Percentiles rank a stretch among this genome's conserved stretches.
phyloP scores from a whole-genome alignment of 2,888 invertebrate species.

The Dasysyrphus tricinctus region DNA sequence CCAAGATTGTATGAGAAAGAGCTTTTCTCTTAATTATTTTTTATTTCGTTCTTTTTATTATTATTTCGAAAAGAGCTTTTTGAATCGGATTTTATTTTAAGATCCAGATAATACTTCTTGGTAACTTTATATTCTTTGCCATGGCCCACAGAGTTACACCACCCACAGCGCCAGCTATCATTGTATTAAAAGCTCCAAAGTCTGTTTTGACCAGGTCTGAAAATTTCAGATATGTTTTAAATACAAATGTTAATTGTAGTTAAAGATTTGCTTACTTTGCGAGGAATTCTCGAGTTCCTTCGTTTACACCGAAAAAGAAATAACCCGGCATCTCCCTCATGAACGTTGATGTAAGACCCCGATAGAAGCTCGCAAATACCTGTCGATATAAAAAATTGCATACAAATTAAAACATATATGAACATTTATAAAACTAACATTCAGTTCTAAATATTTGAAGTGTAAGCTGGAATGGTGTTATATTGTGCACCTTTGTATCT shows the following conservation, averaged over 20 bases:
- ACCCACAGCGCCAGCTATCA: constrained; percentile 96
- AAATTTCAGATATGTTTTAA: constrained; percentile 55
- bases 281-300: constrained; percentile 86
- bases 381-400: constrained; percentile 59
- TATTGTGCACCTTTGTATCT: constrained; percentile 63
- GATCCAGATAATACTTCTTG: too few species aligned
- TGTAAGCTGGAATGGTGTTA: constrained; percentile 79
- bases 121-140: too few species aligned
- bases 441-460: constrained; percentile 79
- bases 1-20: too few species aligned
- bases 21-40: too few species aligned
- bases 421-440: constrained; percentile 74
- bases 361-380: constrained; percentile 93
- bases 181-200: constrained; percentile 91
- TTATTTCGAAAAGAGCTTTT: too few species aligned
- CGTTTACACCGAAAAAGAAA: constrained; percentile 99
- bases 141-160: constrained; percentile 96
- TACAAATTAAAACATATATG: neutral
- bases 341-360: constrained; percentile 95
- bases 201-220: constrained; percentile 89
- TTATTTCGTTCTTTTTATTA: too few species aligned
- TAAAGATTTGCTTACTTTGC: constrained; percentile 78
- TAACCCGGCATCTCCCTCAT: constrained; percentile 99
- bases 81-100: too few species aligned
- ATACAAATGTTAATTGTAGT: constrained; percentile 16